Percentiles rank a stretch among this genome's conserved stretches.
These are phyloP conservation scores for Melipona bicolor DNA, from an alignment of 2,888 invertebrate species.

Conservation along the genomic window DNA sequence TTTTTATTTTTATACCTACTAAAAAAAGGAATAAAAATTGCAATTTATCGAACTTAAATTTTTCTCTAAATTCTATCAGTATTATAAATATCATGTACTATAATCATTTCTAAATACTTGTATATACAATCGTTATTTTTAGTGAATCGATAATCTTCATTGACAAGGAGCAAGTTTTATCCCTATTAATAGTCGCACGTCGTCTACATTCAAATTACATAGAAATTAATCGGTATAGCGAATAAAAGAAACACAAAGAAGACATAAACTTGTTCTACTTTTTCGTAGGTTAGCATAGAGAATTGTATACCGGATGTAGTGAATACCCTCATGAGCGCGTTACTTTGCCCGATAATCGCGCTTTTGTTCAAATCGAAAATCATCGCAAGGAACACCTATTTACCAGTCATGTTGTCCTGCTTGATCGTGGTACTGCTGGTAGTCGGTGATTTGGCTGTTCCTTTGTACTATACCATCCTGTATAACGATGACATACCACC, in stretches of 20 bases:
- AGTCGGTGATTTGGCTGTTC: constrained; percentile 87
- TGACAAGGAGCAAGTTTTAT: constrained; percentile 26
- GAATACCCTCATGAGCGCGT: constrained; percentile 82
- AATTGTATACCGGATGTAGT: constrained; percentile 84
- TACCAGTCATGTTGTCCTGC: constrained; percentile 83
- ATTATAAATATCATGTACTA: neutral
- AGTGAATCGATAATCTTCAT: constrained; percentile 43
- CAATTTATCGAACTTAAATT: neutral
- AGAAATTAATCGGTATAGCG: neutral
- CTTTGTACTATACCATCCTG: constrained; percentile 87
- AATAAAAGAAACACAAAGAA: neutral
- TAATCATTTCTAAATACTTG: neutral
- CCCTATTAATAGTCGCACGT: constrained; percentile 10
- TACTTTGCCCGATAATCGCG: constrained; percentile 84
- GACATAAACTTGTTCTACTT: neutral
- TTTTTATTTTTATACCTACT: neutral
- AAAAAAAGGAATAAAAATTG: neutral
- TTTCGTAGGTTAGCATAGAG: constrained; percentile 76
- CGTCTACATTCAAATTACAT: neutral
- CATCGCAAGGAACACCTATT: constrained; percentile 79
- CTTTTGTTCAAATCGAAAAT: constrained; percentile 84
- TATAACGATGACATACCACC: constrained; percentile 71
- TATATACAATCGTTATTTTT: neutral
- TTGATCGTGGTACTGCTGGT: constrained; percentile 82
- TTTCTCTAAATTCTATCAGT: neutral